A percentile compares a stretch with the other conserved stretches of the same genome.
Conservation (phyloP, 1,140 invertebrate species). For the Microvelia longipes region DNA sequence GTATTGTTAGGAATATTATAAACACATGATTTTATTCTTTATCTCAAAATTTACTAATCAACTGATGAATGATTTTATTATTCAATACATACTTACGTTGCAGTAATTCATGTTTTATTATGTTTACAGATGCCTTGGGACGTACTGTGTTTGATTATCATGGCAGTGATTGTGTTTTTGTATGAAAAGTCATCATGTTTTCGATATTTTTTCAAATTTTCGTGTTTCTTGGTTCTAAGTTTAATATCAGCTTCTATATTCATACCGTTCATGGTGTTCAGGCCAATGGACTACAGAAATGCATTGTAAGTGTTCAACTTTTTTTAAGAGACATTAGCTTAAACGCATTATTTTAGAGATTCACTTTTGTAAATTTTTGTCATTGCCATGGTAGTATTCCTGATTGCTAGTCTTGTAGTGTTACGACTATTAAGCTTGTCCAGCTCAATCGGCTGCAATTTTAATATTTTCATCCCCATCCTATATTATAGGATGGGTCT, state of each 20-base stretch:
- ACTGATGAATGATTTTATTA: too few species aligned
- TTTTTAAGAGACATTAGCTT: background rate
- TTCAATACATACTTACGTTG: background rate
- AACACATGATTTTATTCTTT: too few species aligned
- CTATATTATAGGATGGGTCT: too few species aligned
- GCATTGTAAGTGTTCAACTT: slow-evolving; percentile 46
- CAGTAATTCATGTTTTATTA: background rate
- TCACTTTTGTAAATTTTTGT: slow-evolving; percentile 5
- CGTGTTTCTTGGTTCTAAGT: slow-evolving; percentile 40
- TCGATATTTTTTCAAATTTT: slow-evolving; percentile 42
- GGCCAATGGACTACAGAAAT: slow-evolving; percentile 50
- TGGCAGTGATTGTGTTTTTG: slow-evolving; percentile 20
- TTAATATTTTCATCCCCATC: too few species aligned
- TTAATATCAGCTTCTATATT: slow-evolving; percentile 42
- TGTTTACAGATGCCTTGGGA: background rate
- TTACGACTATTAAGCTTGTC: background rate
- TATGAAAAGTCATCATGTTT: slow-evolving; percentile 36
- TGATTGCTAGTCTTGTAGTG: too few species aligned
- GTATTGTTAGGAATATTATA: too few species aligned
- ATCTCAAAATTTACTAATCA: too few species aligned
- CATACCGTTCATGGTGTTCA: slow-evolving; percentile 55
- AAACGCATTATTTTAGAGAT: background rate
- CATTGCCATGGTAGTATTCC: background rate
- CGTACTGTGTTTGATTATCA: slow-evolving; percentile 3
- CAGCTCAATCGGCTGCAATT: background rate